These are phyloP conservation scores for Haliclystus octoradiatus DNA, from an alignment of 30 jellyfish, hydroid and myxozoan genomes.

Conservation along the genomic window DNA sequence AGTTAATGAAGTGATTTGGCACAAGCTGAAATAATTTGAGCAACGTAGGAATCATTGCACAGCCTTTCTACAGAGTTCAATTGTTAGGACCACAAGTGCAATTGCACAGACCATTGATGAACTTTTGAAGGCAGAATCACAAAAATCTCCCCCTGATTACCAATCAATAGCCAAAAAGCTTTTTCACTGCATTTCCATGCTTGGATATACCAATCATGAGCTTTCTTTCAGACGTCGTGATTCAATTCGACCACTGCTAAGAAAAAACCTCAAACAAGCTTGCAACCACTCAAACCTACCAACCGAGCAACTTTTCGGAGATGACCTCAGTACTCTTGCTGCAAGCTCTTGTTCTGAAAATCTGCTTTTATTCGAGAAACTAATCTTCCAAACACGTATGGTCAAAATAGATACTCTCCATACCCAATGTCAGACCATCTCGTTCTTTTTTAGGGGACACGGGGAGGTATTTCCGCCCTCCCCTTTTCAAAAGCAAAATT, in stretches of 20 bases:
- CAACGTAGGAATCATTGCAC: no score
- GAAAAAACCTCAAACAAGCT: conserved; percentile 11
- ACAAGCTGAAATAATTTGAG: not conserved
- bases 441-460: conserved; percentile 11
- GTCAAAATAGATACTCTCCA: no score
- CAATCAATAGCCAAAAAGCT: conserved; percentile 8
- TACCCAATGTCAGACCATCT: conserved; percentile 7
- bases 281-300: conserved; percentile 8
- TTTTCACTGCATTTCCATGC: conserved; percentile 11
- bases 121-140: not conserved
- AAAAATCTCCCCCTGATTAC: conserved; percentile 5
- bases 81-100: no score
- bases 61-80: not conserved
- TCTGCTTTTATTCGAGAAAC: no score
- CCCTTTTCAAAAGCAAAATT: no score
- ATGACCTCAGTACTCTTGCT: no score
- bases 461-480: conserved; percentile 15
- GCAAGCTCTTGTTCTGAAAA: no score
- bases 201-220: conserved; percentile 8
- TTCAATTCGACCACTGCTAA: conserved; percentile 14
- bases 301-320: conserved; percentile 9
- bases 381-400: no score
- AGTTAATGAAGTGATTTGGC: not conserved
- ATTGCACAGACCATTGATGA: not conserved
- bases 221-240: conserved; percentile 19